Percentiles rank a stretch among this genome's conserved stretches.
phyloP scores from a whole-genome alignment of 2,797 vertebrate species.

The Sebastes iracundus region DNA sequence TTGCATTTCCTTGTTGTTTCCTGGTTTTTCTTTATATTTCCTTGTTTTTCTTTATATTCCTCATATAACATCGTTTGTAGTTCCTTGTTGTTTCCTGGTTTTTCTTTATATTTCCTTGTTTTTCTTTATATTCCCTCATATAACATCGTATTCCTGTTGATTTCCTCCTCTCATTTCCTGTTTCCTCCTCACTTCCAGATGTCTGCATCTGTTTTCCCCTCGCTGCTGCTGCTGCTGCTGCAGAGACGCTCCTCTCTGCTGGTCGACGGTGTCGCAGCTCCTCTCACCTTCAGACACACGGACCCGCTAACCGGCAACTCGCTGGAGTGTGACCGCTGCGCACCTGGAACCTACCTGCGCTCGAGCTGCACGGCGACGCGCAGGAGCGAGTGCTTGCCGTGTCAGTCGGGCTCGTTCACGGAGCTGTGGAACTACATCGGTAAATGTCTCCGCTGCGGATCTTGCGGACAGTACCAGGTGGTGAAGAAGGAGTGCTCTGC shows the following conservation, averaged over 20 bases:
- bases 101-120: too few relatives aligned
- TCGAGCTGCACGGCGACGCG: conserved; percentile 48
- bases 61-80: not conserved
- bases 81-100: too few relatives aligned
- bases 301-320: conserved; percentile 38
- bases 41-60: too few relatives aligned
- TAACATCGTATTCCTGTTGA: not conserved
- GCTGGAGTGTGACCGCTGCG: conserved; percentile 66
- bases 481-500: conserved; percentile 47
- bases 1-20: not conserved
- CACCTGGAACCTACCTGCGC: conserved; percentile 55
- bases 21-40: too few relatives aligned
- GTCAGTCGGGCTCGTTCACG: conserved; percentile 71
- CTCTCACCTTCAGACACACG: conserved; percentile 8
- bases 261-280: rapidly evolving
- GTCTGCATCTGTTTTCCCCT: rapidly evolving
- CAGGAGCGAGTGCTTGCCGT: conserved; percentile 60
- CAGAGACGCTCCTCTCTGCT: rapidly evolving
- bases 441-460: conserved; percentile 70
- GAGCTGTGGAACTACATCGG: conserved; percentile 76
- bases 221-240: not conserved
- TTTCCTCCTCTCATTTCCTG: not conserved
- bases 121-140: not conserved
- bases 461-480: conserved; percentile 61
- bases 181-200: not conserved